Evolutionary conservation across 1,140 invertebrate species (phyloP), one percentile per base, ranked within the genome.

Genomic region (Coenobita brevimanus): DNA sequence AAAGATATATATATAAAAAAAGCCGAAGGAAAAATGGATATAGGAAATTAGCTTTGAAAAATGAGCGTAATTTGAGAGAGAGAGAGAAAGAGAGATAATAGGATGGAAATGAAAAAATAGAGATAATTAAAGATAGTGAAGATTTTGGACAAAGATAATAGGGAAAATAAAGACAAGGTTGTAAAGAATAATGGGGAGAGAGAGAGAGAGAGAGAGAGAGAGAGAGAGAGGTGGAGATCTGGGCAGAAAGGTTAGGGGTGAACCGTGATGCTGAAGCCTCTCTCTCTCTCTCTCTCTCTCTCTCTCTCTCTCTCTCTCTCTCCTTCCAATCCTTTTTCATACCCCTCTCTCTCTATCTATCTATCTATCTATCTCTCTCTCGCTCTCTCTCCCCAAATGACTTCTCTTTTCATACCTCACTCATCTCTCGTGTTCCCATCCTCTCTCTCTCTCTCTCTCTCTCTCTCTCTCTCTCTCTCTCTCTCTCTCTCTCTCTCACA

Each of bases 141-240:
- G n/a, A n/a, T n/a, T n/a, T n/a, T n/a, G n/a, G n/a, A n/a, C n/a
- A n/a, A n/a, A n/a, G n/a, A n/a, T n/a, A n/a, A n/a, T n/a, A n/a
- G n/a, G n/a, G n/a, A n/a, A 57, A n/a, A 57, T 10, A 57, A n/a
- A 57, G 54, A 57, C 10, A 57, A n/a, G n/a, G 54, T 13, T 10
- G n/a, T n/a, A 67, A 33, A 67, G 62, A 67, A 33, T 8, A 33
- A 10, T 6, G 30, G n/a, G 6, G n/a, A 6, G 62, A 67, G 62
- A 67, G 62, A 67, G 62, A 67, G 62, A 67, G 62, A 67, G 62
- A 67, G 62, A 67, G 62, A 67, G 62, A 67, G 62, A 67, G 62
- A 67, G 62, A 67, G 62, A 67, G 62, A 67, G 62, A 24, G n/a
- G 30, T n/a, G 30, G 62, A 67, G 62, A 67, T n/a, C 21, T n/a